phyloP scores from a whole-genome alignment of 2,888 invertebrate genomes.

The Tupiocoris notatus region DNA sequence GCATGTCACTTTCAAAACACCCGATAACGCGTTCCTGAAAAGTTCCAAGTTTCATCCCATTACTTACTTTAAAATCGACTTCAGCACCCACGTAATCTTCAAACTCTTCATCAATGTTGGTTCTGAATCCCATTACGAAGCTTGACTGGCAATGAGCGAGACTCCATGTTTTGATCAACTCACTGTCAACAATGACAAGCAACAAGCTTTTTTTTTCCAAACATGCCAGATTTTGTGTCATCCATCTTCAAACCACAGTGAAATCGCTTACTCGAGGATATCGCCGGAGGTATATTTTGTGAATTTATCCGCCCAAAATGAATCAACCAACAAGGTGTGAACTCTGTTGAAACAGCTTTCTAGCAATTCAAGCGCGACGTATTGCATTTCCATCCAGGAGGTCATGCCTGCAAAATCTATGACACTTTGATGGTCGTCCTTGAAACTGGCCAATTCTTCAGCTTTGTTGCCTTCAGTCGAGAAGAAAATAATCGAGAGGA shows the following conservation, averaged over 20 bases:
- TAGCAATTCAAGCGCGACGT: background rate
- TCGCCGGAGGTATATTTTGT: constrained; percentile 1
- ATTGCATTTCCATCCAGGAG: constrained; percentile 2
- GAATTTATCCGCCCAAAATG: background rate
- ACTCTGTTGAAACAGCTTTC: background rate
- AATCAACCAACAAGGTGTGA: background rate
- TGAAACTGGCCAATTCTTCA: background rate
- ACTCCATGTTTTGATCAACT: background rate
- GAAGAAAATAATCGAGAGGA: background rate
- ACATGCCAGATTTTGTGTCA: too few species aligned
- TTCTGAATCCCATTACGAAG: background rate
- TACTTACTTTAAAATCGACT: background rate
- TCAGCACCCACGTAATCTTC: background rate
- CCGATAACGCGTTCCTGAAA: too few species aligned
- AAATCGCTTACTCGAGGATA: background rate
- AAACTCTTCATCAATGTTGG: background rate
- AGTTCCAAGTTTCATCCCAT: too few species aligned
- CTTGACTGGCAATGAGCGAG: background rate
- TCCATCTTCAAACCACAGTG: too few species aligned
- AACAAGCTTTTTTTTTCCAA: background rate
- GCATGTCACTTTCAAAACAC: too few species aligned
- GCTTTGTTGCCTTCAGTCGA: background rate
- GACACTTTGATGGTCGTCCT: background rate
- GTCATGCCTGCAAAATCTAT: background rate
- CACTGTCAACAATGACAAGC: background rate